phyloP scores from a whole-genome alignment of 2,113 vertebrate genomes.

The Tichodroma muraria region DNA sequence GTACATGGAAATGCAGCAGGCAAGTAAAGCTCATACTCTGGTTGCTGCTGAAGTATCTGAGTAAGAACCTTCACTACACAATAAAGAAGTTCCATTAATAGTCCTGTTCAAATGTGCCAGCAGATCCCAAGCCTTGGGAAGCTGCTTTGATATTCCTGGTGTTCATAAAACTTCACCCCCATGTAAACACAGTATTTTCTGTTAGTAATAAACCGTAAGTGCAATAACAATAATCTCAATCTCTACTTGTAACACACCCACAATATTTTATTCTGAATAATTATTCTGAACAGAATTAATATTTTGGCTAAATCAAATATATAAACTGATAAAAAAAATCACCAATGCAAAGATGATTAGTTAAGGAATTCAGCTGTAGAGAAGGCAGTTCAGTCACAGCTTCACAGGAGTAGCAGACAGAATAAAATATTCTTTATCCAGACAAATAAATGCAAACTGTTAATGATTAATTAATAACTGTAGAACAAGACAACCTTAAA shows the following conservation, averaged over 20 bases:
- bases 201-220: background rate
- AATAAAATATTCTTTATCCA: background rate
- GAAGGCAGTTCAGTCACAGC: background rate
- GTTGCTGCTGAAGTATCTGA: background rate
- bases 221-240: background rate
- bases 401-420: background rate
- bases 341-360: background rate
- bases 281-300: background rate
- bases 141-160: background rate
- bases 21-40: background rate
- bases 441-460: background rate
- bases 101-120: background rate
- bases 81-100: background rate
- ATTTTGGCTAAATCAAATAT: background rate
- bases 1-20: fast-evolving
- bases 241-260: background rate
- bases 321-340: background rate
- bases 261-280: background rate
- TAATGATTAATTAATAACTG: background rate
- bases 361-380: background rate
- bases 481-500: background rate
- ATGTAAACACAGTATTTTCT: background rate
- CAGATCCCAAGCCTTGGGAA: background rate
- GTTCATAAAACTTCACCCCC: background rate
- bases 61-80: background rate